These are phyloP conservation scores for Drosophila neonasuta DNA, from an alignment of 2,888 invertebrate species.

Conservation along the genomic window DNA sequence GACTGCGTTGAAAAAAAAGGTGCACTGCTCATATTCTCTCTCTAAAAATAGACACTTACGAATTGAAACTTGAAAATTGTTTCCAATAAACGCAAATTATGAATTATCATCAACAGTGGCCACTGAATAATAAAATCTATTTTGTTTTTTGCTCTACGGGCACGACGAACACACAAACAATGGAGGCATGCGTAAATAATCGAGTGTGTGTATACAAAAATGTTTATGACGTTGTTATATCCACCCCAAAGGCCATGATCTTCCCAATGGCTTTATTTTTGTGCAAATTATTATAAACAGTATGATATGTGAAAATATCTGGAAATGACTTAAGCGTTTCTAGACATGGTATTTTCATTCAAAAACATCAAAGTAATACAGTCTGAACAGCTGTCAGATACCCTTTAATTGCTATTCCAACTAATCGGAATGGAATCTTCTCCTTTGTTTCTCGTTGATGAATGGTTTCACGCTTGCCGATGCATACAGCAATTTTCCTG, in stretches of 20 bases:
- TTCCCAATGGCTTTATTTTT: slow-evolving; percentile 47
- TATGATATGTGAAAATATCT: slow-evolving; percentile 46
- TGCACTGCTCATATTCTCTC: slow-evolving; percentile 46
- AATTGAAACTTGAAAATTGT: slow-evolving; percentile 54
- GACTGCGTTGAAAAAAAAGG: slow-evolving; percentile 23
- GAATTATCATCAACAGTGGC: slow-evolving; percentile 64
- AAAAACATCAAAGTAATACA: slow-evolving; percentile 29
- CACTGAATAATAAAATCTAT: slow-evolving; percentile 40
- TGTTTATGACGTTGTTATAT: slow-evolving; percentile 40
- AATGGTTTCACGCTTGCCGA: neutral
- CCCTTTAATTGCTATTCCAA: slow-evolving; percentile 4
- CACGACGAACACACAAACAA: slow-evolving; percentile 15
- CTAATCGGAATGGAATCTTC: neutral
- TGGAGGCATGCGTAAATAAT: slow-evolving; percentile 49
- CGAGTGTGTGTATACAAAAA: slow-evolving; percentile 24
- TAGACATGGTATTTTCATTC: slow-evolving; percentile 60
- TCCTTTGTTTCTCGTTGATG: neutral
- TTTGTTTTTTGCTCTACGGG: slow-evolving; percentile 12
- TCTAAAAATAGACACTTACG: slow-evolving; percentile 68
- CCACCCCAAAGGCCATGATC: slow-evolving; percentile 34
- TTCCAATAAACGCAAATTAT: slow-evolving; percentile 61
- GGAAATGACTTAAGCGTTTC: slow-evolving; percentile 47
- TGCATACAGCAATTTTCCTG: neutral
- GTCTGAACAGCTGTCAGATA: neutral
- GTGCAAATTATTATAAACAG: slow-evolving; percentile 48